Conservation (phyloP, 1,140 invertebrate genomes). For the roundworm (Caenorhabditis elegans) region DNA sequence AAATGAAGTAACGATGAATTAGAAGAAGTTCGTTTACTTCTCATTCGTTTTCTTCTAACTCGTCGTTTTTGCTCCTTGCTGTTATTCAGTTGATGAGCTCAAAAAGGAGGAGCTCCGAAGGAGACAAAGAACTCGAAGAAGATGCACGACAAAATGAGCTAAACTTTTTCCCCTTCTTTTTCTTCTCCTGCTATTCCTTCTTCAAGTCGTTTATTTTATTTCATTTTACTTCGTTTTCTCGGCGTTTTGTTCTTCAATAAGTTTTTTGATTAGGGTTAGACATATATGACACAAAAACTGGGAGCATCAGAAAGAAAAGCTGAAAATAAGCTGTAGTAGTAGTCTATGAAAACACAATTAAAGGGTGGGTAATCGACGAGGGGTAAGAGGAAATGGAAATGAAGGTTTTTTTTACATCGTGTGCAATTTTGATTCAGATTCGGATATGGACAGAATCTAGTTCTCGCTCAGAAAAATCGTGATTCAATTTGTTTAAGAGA, state of each 20-base stretch:
- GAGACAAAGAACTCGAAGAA: not conserved
- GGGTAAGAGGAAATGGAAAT: too few relatives aligned
- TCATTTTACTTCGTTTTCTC: not conserved
- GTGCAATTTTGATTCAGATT: not conserved
- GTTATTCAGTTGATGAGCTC: constrained; percentile 18
- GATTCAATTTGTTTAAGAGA: constrained; percentile 24
- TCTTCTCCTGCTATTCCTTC: too few relatives aligned
- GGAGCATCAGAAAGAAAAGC: too few relatives aligned
- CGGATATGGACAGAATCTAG: not conserved
- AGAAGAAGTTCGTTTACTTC: too few relatives aligned
- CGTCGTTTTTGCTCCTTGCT: not conserved
- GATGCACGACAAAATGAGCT: not conserved
- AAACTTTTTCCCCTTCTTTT: not conserved
- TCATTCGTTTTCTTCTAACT: not conserved
- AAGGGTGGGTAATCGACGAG: too few relatives aligned
- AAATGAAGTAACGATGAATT: too few relatives aligned
- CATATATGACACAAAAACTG: too few relatives aligned
- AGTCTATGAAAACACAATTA: too few relatives aligned
- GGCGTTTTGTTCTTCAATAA: not conserved
- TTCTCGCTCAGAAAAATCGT: not conserved
- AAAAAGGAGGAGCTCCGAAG: not conserved
- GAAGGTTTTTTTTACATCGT: too few relatives aligned
- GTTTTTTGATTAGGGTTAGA: not conserved
- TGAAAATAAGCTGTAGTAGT: too few relatives aligned
- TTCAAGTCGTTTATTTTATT: constrained; percentile 22